Percentiles rank a stretch among this genome's conserved stretches.
These are phyloP conservation scores for Balaenoptera acutorostrata DNA, from an alignment of 2,113 vertebrate genomes.

Conservation along the genomic window DNA sequence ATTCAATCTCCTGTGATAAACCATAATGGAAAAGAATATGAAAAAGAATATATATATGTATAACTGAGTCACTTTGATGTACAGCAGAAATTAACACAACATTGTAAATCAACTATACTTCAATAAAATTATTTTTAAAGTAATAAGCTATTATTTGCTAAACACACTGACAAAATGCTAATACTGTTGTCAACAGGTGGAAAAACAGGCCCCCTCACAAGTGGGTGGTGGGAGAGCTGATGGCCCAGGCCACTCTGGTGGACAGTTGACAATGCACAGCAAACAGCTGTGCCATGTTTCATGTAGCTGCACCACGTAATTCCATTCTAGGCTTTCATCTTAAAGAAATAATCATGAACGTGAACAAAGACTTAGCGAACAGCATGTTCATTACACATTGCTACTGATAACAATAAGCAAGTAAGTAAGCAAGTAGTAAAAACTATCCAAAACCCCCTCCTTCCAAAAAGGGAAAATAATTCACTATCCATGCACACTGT, in stretches of 20 bases:
- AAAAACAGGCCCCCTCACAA: neutral
- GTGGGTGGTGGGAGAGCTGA: accelerated
- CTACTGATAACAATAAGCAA: neutral
- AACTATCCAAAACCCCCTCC: neutral
- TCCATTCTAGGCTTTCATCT: neutral
- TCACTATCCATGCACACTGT: neutral
- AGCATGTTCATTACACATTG: neutral
- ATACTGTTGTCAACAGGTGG: neutral
- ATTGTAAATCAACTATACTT: neutral
- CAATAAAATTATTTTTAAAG: neutral
- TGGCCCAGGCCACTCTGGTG: neutral
- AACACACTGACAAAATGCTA: neutral
- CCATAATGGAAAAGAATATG: neutral
- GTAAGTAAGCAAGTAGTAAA: neutral
- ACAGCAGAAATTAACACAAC: neutral
- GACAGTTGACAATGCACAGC: accelerated
- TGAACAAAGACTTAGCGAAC: neutral
- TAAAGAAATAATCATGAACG: neutral
- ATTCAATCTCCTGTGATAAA: neutral
- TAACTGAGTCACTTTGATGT: neutral
- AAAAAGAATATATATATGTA: neutral
- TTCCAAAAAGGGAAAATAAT: neutral
- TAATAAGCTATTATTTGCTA: neutral
- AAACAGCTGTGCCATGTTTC: too few species aligned
- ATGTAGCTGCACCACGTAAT: neutral